Base-by-base conservation (phyloP, 2,113 vertebrate species). In the Scolopax mira region DNA sequence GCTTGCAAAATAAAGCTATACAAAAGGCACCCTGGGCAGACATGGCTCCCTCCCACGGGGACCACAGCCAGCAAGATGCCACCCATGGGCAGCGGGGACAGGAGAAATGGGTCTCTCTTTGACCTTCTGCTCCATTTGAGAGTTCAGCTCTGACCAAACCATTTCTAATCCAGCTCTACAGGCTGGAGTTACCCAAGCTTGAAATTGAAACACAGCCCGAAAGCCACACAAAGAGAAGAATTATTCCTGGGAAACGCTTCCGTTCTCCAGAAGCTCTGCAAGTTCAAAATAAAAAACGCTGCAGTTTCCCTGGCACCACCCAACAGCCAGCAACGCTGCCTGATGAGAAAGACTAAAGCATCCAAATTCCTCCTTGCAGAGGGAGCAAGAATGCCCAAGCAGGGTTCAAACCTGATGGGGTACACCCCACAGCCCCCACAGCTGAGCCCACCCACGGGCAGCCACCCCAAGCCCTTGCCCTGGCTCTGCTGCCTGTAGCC, bases 401-500 rank as follows among this genome's bases (percentile, higher is more conserved):
- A 4, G 31, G 60, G 78, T 58, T 33, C 4, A 33, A 58, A 42
- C 12, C 8, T 0, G 33, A 9, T 6, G 4, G 22, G 22, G 41
- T 24, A 54, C 39, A 64, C 27, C 18, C 33, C 5, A 1, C 51
- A 24, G 54, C 42, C 7, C 66, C 52, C 83, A 42, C 2, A 6
- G 39, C 39, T 42, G 28, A 65, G 31, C 39, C 39, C 41, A 15
- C 46, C 81, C 6, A 1, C 25, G 2, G 62, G 31, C 75, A 44
- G 15, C n/a, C 10, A 24, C 25, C 10, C 44, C 1, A 3, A 39
- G 60, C 23, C 78, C 22, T 27, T 0, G 0, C 2, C 2, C 44
- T 13, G 37, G 51, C 82, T 33, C 54, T 1, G 2, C 11, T 15
- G 51, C 48, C 55, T 9, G 65, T 11, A 2, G 58, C 11, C 1